These are phyloP conservation scores for Eupithecia vulgata DNA, from an alignment of 2,888 invertebrate genomes.

Conservation along the genomic window DNA sequence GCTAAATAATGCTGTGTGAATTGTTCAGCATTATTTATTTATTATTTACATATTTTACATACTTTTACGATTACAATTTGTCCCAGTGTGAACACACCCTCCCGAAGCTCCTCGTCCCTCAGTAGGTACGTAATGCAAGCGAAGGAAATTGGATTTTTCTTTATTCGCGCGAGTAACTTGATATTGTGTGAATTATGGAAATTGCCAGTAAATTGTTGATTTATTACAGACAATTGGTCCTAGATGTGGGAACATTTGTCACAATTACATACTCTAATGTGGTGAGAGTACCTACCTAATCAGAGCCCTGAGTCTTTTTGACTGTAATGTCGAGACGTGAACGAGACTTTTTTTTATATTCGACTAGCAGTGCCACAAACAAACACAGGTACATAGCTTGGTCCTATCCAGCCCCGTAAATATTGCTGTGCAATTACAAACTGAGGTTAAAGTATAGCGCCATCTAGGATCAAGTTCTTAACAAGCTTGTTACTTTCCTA, in stretches of 20 bases:
- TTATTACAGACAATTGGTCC: slow-evolving; percentile 66
- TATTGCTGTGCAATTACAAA: slow-evolving; percentile 10
- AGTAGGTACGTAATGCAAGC: slow-evolving; percentile 66
- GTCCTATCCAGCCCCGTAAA: not conserved
- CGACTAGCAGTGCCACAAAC: no score
- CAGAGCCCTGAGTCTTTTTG: not conserved
- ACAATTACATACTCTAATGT: slow-evolving; percentile 26
- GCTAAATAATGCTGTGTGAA: no score
- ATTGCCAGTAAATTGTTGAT: slow-evolving; percentile 81
- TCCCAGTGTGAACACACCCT: slow-evolving; percentile 58
- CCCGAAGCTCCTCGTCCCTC: slow-evolving; percentile 59
- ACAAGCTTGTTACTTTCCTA: slow-evolving; percentile 33
- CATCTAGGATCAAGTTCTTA: slow-evolving; percentile 29
- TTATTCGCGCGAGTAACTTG: slow-evolving; percentile 78
- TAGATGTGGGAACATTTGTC: slow-evolving; percentile 33
- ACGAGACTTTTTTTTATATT: no score
- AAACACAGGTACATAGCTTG: no score
- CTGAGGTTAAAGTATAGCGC: slow-evolving; percentile 19
- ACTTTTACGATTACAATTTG: not conserved
- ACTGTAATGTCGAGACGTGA: not conserved
- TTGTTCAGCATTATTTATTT: no score
- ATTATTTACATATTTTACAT: not conserved
- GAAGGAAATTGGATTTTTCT: slow-evolving; percentile 82
- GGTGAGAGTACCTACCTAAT: not conserved
- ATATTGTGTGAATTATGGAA: slow-evolving; percentile 83